Percentiles rank a stretch among this genome's conserved stretches.
These are phyloP conservation scores for Clytia hemisphaerica DNA, from an alignment of 30 jellyfish, hydroid and myxozoan genomes.

Conservation along the genomic window DNA sequence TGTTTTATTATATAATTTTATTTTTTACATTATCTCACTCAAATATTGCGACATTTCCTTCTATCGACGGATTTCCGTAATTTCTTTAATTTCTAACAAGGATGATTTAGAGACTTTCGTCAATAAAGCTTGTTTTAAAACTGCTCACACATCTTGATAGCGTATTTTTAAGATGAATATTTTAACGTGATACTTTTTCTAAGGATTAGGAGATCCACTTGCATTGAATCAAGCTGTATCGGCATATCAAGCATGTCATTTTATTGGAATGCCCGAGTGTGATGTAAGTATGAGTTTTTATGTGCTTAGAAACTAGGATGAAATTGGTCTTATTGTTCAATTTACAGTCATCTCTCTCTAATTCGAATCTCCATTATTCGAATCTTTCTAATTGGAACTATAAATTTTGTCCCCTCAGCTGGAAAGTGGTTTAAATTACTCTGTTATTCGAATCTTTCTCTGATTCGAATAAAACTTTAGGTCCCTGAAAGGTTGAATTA, in stretches of 20 bases:
- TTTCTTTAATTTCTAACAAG: neutral
- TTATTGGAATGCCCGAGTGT: slow-evolving; percentile 95
- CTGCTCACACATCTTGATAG: neutral
- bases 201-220: slow-evolving; percentile 71
- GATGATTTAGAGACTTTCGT: neutral
- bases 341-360: too few relatives aligned
- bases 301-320: neutral
- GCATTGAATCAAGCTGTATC: slow-evolving; percentile 72
- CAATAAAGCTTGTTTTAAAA: neutral
- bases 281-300: slow-evolving; percentile 56
- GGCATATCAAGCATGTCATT: slow-evolving; percentile 84
- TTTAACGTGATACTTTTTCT: neutral
- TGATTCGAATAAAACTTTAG: too few relatives aligned
- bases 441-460: too few relatives aligned
- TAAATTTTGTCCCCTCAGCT: too few relatives aligned
- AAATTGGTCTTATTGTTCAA: neutral
- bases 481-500: too few relatives aligned
- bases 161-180: neutral
- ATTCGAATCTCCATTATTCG: too few relatives aligned
- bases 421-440: too few relatives aligned
- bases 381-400: too few relatives aligned
- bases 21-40: neutral
- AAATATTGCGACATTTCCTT: neutral
- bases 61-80: neutral
- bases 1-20: neutral